Evolutionary conservation across 2,888 invertebrate genomes (phyloP).

Genomic region (Euproctis similis): DNA sequence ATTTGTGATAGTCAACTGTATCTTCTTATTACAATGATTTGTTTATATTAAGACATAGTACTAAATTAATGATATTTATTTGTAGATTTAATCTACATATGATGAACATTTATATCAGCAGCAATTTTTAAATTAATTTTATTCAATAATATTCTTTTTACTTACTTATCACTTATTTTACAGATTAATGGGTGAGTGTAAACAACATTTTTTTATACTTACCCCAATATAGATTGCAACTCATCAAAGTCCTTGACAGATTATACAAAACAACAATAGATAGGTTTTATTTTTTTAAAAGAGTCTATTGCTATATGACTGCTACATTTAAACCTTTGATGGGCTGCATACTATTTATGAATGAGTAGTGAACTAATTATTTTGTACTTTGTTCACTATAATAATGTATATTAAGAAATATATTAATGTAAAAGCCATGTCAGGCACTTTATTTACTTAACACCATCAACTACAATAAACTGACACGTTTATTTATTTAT

Average conservation of each 20-base stretch:
- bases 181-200: slow-evolving; percentile 43
- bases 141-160: slow-evolving; percentile 43
- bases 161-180: slow-evolving; percentile 43
- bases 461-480: slow-evolving; percentile 15
- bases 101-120: slow-evolving; percentile 29
- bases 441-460: slow-evolving; percentile 17
- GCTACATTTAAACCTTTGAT: slow-evolving; percentile 11
- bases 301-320: too few species aligned
- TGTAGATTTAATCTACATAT: slow-evolving; percentile 67
- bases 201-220: slow-evolving; percentile 45
- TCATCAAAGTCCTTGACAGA: slow-evolving; percentile 15
- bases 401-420: slow-evolving; percentile 11
- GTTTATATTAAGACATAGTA: slow-evolving; percentile 35
- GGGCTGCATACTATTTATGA: slow-evolving; percentile 23
- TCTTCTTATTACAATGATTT: slow-evolving; percentile 49
- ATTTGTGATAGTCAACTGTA: slow-evolving; percentile 24
- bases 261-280: too few species aligned
- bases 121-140: slow-evolving; percentile 34
- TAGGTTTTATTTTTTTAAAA: too few species aligned
- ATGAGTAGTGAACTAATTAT: slow-evolving; percentile 32
- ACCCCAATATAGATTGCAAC: slow-evolving; percentile 32
- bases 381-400: slow-evolving; percentile 61
- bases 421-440: slow-evolving; percentile 19
- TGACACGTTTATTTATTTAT: slow-evolving; percentile 3
- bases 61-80: slow-evolving; percentile 40